A percentile compares a stretch with the other conserved stretches of the same genome.
Conservation (phyloP, 2,113 vertebrate species). For the Pseudorhombus dupliciocellatus region DNA sequence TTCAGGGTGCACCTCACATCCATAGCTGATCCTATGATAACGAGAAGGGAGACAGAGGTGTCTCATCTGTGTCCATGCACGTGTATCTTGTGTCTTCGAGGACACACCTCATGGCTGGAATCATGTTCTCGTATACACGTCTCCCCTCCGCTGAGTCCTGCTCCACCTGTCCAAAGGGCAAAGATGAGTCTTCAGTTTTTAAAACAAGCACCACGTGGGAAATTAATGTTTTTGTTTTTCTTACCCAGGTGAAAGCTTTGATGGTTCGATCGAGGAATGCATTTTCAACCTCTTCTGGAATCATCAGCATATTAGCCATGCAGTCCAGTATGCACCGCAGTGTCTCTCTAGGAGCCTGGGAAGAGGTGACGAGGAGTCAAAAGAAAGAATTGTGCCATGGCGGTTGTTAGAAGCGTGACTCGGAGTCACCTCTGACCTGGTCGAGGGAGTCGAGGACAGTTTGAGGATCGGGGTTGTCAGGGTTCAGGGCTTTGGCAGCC, state of each 20-base stretch:
- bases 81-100: conserved; percentile 83
- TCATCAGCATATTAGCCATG: conserved; percentile 81
- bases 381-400: not conserved
- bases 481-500: conserved; percentile 81
- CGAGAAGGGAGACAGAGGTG: not conserved
- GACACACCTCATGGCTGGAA: conserved; percentile 81
- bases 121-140: conserved; percentile 83
- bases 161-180: conserved; percentile 78
- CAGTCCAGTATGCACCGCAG: conserved; percentile 89
- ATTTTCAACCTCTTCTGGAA: conserved; percentile 87
- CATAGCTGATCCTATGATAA: not conserved
- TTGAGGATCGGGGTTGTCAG: conserved; percentile 73
- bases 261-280: conserved; percentile 86
- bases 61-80: conserved; percentile 58
- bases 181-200: not conserved
- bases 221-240: conserved; percentile 7
- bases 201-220: not conserved
- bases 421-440: conserved; percentile 77
- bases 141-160: conserved; percentile 80
- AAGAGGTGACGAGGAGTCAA: conserved; percentile 21
- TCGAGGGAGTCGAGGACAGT: conserved; percentile 83
- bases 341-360: conserved; percentile 87
- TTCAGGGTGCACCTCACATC: not conserved
- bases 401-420: conserved; percentile 3
- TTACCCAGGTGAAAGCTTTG: conserved; percentile 92